Base-by-base conservation (phyloP, 2,888 invertebrate species). In the Epinotia ramella region DNA sequence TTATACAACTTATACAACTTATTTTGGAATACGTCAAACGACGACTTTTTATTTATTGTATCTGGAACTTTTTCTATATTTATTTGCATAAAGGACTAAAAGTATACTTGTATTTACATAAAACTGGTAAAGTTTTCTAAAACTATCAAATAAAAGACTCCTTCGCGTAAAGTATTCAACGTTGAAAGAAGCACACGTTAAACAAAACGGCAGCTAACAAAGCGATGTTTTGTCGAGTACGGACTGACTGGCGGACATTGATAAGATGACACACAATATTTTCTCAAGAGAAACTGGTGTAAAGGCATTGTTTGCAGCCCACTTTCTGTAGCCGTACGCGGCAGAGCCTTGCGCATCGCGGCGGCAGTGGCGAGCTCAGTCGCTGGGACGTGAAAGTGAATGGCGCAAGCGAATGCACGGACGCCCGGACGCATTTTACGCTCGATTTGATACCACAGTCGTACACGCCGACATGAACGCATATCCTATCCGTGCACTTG, bases 221-320 rank as follows among this genome's bases (percentile, higher is more conserved):
- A 67, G 62, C 60, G 57, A 13, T 67, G 71, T 76, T 53, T 67
- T 72, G 76, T 76, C 62, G 59, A 16, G 79, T 62, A 68, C 71
- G 49, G 46, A 72, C 74, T 68, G 44, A 76, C 73, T 80, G 78
- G 79, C 76, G 81, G 80, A 80, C 78, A 78, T 80, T 81, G 86
- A 86, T 87, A 85, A 86, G 83, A 83, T 81, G 82, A 53, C 60
- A 69, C 57, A 76, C 73, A 72, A 72, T 63, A 76, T 76, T 91
- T 91, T 91, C 89, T 88, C 89, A 89, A 88, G 89, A 93, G 93
- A 93, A 93, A 92, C 89, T 87, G 84, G 84, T 83, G 83, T 87
- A 80, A 77, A 84, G 83, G 88, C 88, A 92, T 93, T 93, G 91
- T 92, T 91, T 84, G 87, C 87, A 93, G 91, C 91, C 91, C 88